phyloP scores from a whole-genome alignment of 2,113 vertebrate species.

The Madoqua kirkii region DNA sequence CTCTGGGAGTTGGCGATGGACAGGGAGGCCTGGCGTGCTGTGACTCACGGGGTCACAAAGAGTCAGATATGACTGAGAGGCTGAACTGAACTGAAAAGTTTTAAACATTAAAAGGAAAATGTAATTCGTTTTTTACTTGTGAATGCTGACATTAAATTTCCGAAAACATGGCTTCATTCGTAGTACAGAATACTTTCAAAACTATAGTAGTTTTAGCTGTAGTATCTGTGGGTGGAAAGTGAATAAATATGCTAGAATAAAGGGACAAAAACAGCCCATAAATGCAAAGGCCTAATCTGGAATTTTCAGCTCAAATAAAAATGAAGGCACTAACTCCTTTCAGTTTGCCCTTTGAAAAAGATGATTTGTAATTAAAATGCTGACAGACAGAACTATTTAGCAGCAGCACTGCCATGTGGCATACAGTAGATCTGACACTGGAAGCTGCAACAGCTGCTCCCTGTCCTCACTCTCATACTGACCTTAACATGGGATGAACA shows the following conservation, averaged over 20 bases:
- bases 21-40: background rate
- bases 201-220: background rate
- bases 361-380: background rate
- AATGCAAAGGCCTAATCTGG: background rate
- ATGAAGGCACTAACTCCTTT: background rate
- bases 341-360: background rate
- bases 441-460: background rate
- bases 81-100: background rate
- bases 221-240: background rate
- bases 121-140: background rate
- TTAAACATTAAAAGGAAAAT: conserved; percentile 11
- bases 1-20: background rate
- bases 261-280: conserved; percentile 14
- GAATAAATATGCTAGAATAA: background rate
- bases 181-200: background rate
- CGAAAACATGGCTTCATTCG: background rate
- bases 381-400: background rate
- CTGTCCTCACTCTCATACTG: background rate
- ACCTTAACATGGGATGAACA: conserved; percentile 2
- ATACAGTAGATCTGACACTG: background rate
- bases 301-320: background rate
- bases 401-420: background rate
- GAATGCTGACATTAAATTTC: conserved; percentile 27
- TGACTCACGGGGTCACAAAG: rapidly evolving
- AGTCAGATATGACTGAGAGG: rapidly evolving